A percentile compares a stretch with the other conserved stretches of the same genome.
phyloP scores from a whole-genome alignment of 2,888 invertebrate species.

The Colostygia pectinataria region DNA sequence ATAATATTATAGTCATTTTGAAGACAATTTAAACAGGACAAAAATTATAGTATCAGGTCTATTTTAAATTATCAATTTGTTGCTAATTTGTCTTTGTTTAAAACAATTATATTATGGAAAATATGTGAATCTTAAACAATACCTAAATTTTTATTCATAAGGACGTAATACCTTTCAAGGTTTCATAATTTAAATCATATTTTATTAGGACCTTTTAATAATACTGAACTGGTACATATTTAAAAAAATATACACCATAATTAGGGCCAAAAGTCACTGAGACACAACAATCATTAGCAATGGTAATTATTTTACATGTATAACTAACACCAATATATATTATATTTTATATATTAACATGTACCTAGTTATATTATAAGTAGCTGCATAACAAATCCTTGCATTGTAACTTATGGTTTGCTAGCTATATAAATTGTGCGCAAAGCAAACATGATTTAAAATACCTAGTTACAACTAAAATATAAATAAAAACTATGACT shows the following conservation, averaged over 20 bases:
- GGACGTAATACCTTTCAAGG: slow-evolving; percentile 21
- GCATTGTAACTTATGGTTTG: slow-evolving; percentile 5
- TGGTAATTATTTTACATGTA: slow-evolving; percentile 11
- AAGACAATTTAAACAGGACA: too few relatives aligned
- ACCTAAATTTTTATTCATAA: slow-evolving; percentile 4
- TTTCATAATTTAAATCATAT: slow-evolving; percentile 3
- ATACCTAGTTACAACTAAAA: slow-evolving; percentile 30
- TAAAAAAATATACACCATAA: slow-evolving; percentile 17
- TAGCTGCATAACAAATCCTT: slow-evolving; percentile 24
- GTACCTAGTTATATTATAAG: slow-evolving; percentile 8
- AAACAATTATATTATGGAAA: background rate
- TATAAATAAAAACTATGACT: slow-evolving; percentile 49
- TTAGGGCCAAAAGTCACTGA: slow-evolving; percentile 23
- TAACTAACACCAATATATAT: slow-evolving; percentile 34
- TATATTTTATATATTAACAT: slow-evolving; percentile 24
- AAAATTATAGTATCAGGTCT: too few relatives aligned
- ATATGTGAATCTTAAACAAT: slow-evolving; percentile 3
- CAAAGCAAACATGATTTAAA: slow-evolving; percentile 33
- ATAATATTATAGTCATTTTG: too few relatives aligned
- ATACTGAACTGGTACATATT: slow-evolving; percentile 28
- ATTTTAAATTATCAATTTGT: too few relatives aligned
- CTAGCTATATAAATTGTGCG: slow-evolving; percentile 28
- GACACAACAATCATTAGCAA: slow-evolving; percentile 6
- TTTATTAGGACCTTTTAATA: slow-evolving; percentile 13
- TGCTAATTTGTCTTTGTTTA: too few relatives aligned